Base-by-base conservation (phyloP, 1,140 invertebrate species). In the Drosophila micromelanica region DNA sequence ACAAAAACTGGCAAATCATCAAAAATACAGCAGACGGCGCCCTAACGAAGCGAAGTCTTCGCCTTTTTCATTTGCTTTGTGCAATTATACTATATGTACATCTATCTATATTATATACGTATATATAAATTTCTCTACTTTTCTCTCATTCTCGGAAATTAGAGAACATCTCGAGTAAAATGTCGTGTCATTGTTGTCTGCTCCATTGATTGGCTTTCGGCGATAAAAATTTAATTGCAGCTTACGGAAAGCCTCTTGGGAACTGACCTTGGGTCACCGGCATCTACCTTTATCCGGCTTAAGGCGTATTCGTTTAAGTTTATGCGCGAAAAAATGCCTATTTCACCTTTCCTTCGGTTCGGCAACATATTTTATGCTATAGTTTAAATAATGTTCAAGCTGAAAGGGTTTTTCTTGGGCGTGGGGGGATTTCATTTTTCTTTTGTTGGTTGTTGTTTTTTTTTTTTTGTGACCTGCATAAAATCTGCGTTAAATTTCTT, bases 1-100 rank as follows among this genome's bases (percentile, higher is more conserved):
- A 73, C 61, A 59, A 77, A 57, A 76, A 76, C 78, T 78, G 72
- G 80, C 80, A 67, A 84, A 84, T 84, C 76, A 79, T 78, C 63
- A 73, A 60, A 62, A 71, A 65, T 56, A 77, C 45, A 61, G 56
- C 43, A 75, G 64, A 64, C 59, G 57, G 13, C 61, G 63, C 30
- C 57, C 56, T 78, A 74, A 77, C 78, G 74, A 81, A 74, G 64
- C 51, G 35, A 68, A 27, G 72, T 61, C 73, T 55, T 80, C 23
- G 57, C 67, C 45, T 38, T 55, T 67, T 61, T 54, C 62, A 56
- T 68, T 76, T 71, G 78, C 80, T 84, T 84, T 84, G 80, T 73
- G 76, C 80, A 84, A 84, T 84, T 84, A 84, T 70, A 62, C 32
- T n/a, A 46, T 51, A 30, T 15, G 48, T 65, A 40, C 38, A 38